phyloP scores from a whole-genome alignment of 2,888 invertebrate genomes.

The Hirtodrosophila duncani region DNA sequence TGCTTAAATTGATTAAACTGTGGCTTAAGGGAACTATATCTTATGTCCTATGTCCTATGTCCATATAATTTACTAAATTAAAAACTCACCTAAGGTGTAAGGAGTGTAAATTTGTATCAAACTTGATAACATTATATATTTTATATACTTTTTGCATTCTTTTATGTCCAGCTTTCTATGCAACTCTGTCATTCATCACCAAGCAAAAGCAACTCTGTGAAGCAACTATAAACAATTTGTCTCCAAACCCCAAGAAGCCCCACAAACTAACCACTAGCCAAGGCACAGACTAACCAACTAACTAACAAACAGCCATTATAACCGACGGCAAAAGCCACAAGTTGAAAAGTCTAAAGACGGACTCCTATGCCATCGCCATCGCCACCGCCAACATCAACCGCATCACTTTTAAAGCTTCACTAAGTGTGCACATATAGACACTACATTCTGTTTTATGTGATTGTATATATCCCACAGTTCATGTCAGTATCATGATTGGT shows the following conservation, averaged over 20 bases:
- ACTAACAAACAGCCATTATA: constrained; percentile 12
- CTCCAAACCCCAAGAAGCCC: constrained; percentile 12
- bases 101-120: no score
- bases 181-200: neutral
- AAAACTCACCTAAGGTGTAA: no score
- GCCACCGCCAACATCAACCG: constrained; percentile 2
- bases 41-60: no score
- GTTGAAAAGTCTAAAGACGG: neutral
- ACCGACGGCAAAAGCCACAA: constrained; percentile 22
- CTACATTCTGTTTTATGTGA: constrained; percentile 5
- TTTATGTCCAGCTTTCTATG: no score
- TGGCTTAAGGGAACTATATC: no score
- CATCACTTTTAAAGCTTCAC: constrained; percentile 58
- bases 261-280: constrained; percentile 23
- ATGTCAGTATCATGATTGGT: no score
- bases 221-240: constrained; percentile 1
- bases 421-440: constrained; percentile 4
- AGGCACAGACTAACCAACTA: constrained; percentile 5
- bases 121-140: no score
- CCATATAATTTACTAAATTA: no score
- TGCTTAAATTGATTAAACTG: no score
- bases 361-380: neutral
- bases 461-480: no score
- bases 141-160: no score
- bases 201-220: neutral